Conservation (phyloP, 2,797 vertebrate genomes). For the Danio tinwini region DNA sequence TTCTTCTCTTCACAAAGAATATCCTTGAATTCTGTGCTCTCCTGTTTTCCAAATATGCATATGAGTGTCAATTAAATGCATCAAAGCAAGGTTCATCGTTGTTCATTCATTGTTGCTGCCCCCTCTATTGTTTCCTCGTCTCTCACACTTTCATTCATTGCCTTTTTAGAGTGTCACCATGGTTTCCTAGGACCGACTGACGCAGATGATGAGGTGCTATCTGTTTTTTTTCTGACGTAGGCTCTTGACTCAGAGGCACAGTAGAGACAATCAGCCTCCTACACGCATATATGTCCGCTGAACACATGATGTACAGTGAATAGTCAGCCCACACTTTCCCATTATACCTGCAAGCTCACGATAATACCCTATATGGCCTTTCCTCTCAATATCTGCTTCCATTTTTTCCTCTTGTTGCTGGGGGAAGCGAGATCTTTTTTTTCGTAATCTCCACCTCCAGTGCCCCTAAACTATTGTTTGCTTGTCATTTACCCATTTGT, state of each 20-base stretch:
- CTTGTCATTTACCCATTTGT: constrained; percentile 40
- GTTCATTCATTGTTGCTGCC: constrained; percentile 43
- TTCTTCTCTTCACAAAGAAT: constrained; percentile 42
- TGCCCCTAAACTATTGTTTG: constrained; percentile 34
- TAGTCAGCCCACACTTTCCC: constrained; percentile 56
- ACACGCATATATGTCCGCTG: constrained; percentile 43
- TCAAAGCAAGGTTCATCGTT: constrained; percentile 53
- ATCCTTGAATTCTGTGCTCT: constrained; percentile 42
- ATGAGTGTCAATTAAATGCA: constrained; percentile 60
- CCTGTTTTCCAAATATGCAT: constrained; percentile 55
- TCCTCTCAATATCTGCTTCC: constrained; percentile 45
- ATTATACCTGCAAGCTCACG: constrained; percentile 52
- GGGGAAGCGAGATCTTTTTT: constrained; percentile 45
- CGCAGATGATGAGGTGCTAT: constrained; percentile 60
- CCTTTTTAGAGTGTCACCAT: constrained; percentile 59
- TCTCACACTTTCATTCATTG: constrained; percentile 51
- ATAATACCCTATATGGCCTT: constrained; percentile 61
- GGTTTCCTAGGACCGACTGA: constrained; percentile 62
- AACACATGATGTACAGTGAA: constrained; percentile 44
- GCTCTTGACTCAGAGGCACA: constrained; percentile 63
- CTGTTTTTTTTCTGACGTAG: constrained; percentile 60
- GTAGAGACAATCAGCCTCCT: constrained; percentile 62
- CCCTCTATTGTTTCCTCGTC: constrained; percentile 42
- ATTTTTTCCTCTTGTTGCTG: constrained; percentile 47
- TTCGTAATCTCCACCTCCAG: constrained; percentile 38